A percentile compares a stretch with the other conserved stretches of the same genome.
Conservation (phyloP, 1,140 invertebrate species). For the Neotoxoptera formosana region DNA sequence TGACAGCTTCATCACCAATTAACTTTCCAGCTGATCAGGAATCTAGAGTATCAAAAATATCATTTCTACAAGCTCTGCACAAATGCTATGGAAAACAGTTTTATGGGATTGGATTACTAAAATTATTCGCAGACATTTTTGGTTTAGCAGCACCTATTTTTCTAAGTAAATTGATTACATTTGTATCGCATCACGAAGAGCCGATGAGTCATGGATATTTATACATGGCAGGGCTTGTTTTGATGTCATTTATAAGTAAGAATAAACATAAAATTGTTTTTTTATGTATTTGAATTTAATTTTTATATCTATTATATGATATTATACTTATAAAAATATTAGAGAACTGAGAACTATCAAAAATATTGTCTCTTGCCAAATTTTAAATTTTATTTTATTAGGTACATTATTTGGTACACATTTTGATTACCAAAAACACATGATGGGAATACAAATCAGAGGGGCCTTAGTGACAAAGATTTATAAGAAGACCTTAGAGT, state of each 20-base stretch:
- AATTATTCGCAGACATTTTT: constrained; percentile 81
- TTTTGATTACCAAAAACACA: constrained; percentile 87
- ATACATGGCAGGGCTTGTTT: constrained; percentile 79
- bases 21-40: constrained; percentile 43
- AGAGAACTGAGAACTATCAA: neutral
- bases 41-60: constrained; percentile 57
- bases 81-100: constrained; percentile 85
- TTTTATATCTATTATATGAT: neutral
- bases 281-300: neutral
- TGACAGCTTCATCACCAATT: constrained; percentile 58
- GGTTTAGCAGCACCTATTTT: constrained; percentile 90
- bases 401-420: constrained; percentile 83
- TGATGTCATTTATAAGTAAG: constrained; percentile 72
- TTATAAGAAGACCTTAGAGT: constrained; percentile 83
- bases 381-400: constrained; percentile 62
- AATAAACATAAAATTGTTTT: neutral
- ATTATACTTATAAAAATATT: neutral
- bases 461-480: constrained; percentile 85
- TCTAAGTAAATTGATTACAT: constrained; percentile 81
- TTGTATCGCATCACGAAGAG: constrained; percentile 78
- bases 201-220: constrained; percentile 76
- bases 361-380: too few species aligned
- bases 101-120: constrained; percentile 86
- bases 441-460: constrained; percentile 87
- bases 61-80: constrained; percentile 60